phyloP scores from a whole-genome alignment of 2,113 vertebrate species.

The Sylvietta virens region DNA sequence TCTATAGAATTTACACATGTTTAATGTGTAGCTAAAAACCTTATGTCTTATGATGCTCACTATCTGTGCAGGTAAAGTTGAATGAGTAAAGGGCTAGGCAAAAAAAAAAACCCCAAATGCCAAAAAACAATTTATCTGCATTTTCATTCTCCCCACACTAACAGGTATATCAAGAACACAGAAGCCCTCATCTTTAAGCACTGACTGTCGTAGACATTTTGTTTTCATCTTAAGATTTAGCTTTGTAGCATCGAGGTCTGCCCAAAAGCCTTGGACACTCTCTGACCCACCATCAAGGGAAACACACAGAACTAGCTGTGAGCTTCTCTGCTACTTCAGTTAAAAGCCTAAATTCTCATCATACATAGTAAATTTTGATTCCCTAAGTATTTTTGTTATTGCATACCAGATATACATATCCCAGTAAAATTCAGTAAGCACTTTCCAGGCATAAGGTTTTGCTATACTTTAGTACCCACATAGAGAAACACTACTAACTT shows the following conservation, averaged over 20 bases:
- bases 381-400: background rate
- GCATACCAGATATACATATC: background rate
- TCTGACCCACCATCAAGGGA: background rate
- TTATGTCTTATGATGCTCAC: background rate
- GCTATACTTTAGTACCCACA: background rate
- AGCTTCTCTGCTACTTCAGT: background rate
- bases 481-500: background rate
- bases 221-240: background rate
- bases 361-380: background rate
- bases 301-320: background rate
- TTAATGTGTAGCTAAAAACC: background rate
- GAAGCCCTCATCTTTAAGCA: background rate
- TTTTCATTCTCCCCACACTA: background rate
- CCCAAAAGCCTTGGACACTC: background rate
- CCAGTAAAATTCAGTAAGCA: background rate
- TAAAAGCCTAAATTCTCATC: background rate
- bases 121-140: background rate
- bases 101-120: background rate
- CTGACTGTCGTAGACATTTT: background rate
- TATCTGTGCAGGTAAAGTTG: background rate
- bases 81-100: background rate
- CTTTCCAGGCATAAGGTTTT: background rate
- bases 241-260: background rate
- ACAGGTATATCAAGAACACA: background rate
- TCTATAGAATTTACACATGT: background rate